Base-by-base conservation (phyloP, 2,888 invertebrate species). In the Caenorhabditis virilis region DNA sequence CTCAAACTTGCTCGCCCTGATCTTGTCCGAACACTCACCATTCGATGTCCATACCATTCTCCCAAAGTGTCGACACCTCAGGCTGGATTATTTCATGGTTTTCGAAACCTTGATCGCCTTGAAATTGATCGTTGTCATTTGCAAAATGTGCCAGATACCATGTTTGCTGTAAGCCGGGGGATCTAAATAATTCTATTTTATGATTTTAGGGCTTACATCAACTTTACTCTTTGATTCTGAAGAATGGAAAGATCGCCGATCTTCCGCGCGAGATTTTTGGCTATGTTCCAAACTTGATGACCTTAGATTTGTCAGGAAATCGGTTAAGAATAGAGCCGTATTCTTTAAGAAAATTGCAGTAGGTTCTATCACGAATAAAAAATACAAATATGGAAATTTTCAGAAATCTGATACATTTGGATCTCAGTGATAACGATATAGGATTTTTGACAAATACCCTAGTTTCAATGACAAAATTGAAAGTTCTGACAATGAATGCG, bases 91-190 rank as follows among this genome's bases (percentile, higher is more conserved):
- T 77, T 77, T 33, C 55, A 63, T 39, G 75, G 74, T 22, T 70
- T 78, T n/a, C 55, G 64, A n/a, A 73, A 74, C 39, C 41, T 78
- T 42, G 78, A 78, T 52, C 52, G 78, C 25, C 55, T 78, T 1
- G 78, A 75, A 55, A 54, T 78, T 33, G 78, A 78, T 56, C 43
- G 76, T 46, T 78, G 78, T 60, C 53, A 65, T 2, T 62, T 77
- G 26, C 58, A 60, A 13, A 43, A 39, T 16, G 47, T 76, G 4
- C 76, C 76, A 3, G 64, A 58, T 13, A 61, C 57, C 15, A 52
- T 76, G 7, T 74, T 76, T 52, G 72, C 69, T 71, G n/a, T n/a
- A n/a, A n/a, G n/a, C n/a, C n/a, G n/a, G n/a, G n/a, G n/a, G n/a
- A n/a, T n/a, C n/a, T n/a, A n/a, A n/a, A n/a, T n/a, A n/a, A n/a